phyloP scores from a whole-genome alignment of 1,140 invertebrate genomes.

The Helicoverpa armigera region DNA sequence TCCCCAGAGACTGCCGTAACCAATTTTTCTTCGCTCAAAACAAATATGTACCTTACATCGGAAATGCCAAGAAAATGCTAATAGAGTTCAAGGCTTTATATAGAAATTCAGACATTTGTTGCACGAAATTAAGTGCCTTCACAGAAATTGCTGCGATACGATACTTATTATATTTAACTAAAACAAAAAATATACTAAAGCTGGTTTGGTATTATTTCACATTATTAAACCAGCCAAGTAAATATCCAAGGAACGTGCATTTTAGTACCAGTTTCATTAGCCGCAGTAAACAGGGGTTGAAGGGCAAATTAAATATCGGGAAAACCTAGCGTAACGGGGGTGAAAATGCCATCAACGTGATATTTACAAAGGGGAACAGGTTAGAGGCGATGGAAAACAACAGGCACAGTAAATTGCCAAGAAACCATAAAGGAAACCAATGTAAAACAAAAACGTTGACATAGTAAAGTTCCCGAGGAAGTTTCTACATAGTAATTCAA shows the following conservation, averaged over 20 bases:
- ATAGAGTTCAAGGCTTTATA: background rate
- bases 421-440: constrained; percentile 45
- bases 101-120: no score
- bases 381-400: constrained; percentile 30
- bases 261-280: constrained; percentile 2
- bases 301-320: constrained; percentile 39
- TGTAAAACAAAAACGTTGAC: constrained; percentile 43
- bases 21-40: constrained; percentile 3
- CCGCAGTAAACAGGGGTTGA: constrained; percentile 38
- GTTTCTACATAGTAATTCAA: constrained; percentile 47
- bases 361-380: constrained; percentile 32
- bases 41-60: background rate
- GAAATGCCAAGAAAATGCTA: background rate
- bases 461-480: constrained; percentile 46
- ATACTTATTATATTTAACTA: no score
- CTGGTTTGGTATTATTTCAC: no score
- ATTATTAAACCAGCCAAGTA: background rate
- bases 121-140: no score
- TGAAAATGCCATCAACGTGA: constrained; percentile 28
- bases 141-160: no score
- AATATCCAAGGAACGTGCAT: background rate
- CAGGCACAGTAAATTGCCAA: constrained; percentile 23
- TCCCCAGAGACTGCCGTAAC: constrained; percentile 45
- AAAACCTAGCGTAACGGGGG: constrained; percentile 36
- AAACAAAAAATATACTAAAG: no score